These are phyloP conservation scores for Myotis brandtii DNA, from an alignment of 2,113 vertebrate genomes.

Conservation along the genomic window DNA sequence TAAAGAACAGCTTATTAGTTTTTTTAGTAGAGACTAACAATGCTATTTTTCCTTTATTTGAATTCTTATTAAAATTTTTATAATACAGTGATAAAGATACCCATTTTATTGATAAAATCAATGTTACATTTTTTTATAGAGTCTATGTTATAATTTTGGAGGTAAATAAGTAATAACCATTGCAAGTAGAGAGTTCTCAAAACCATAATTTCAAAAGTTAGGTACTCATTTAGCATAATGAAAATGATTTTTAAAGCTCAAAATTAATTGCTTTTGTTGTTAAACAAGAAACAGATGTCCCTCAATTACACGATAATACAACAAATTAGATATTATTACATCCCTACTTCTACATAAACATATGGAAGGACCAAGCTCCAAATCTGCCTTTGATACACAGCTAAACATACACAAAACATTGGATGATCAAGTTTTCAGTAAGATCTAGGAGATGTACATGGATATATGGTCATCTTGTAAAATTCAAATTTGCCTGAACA, in stretches of 20 bases:
- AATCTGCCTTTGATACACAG: neutral
- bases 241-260: neutral
- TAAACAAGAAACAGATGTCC: neutral
- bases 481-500: neutral
- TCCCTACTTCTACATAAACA: neutral
- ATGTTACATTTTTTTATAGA: neutral
- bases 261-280: neutral
- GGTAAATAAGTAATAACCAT: neutral
- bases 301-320: neutral
- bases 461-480: neutral
- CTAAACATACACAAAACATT: neutral
- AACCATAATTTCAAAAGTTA: neutral
- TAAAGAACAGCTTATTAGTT: neutral
- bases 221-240: neutral
- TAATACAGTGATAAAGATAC: neutral
- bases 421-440: neutral
- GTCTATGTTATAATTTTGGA: neutral
- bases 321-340: neutral
- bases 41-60: neutral
- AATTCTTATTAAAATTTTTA: conserved; percentile 24
- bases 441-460: neutral
- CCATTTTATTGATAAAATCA: neutral
- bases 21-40: neutral
- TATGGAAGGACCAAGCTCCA: neutral
- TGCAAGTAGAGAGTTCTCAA: neutral